Conservation (phyloP, 2,797 vertebrate species). For the Rhinogobio ventralis region DNA sequence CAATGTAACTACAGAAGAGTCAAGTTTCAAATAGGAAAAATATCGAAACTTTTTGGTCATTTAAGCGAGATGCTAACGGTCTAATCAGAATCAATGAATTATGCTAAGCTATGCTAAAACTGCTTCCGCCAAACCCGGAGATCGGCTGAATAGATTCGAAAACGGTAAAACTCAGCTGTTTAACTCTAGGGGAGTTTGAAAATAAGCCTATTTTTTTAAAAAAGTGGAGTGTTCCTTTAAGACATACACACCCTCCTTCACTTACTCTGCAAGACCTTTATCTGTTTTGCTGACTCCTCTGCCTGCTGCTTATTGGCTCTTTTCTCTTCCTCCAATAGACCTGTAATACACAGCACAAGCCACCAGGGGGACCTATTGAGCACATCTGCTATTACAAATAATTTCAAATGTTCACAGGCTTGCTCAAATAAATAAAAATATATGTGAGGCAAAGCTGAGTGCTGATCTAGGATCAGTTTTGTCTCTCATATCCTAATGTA, state of each 20-base stretch:
- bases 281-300: conserved; percentile 91
- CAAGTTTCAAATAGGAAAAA: too few relatives aligned
- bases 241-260: conserved; percentile 27
- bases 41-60: too few relatives aligned
- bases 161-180: too few relatives aligned
- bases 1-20: too few relatives aligned
- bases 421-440: not conserved
- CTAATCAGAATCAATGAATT: too few relatives aligned
- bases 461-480: not conserved
- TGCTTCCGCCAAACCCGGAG: too few relatives aligned
- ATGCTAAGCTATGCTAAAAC: too few relatives aligned
- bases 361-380: conserved; percentile 7
- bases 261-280: conserved; percentile 91
- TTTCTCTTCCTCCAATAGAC: conserved; percentile 89
- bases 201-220: too few relatives aligned
- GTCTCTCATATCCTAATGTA: not conserved
- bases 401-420: not conserved
- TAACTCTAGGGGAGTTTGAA: too few relatives aligned
- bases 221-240: too few relatives aligned
- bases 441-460: not conserved
- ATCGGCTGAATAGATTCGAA: too few relatives aligned
- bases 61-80: too few relatives aligned
- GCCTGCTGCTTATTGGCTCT: conserved; percentile 86
- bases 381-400: not conserved
- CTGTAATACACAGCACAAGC: conserved; percentile 70